Evolutionary conservation across 1,140 invertebrate species (phyloP), one percentile per base, ranked within the genome.

Genomic region (Anagrus nilaparvatae): DNA sequence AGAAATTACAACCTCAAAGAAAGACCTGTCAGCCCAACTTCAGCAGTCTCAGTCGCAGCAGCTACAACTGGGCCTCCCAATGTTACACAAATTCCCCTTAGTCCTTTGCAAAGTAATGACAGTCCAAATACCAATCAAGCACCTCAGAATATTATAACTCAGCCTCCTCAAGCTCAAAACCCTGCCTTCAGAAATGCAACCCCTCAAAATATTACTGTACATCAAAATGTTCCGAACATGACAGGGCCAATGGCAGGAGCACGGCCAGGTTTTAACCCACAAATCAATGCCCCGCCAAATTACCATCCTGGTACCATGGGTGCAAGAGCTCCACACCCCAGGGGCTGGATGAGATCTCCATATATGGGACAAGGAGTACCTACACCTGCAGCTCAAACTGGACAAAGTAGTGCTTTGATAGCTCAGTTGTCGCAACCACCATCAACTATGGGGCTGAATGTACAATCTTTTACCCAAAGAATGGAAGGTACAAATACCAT

Each of bases 11-110:
- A 81, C 53, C 62, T 87, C n/a, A 87, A 87, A 56, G 86, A 89
- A 57, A 68, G 84, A 25, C 81, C 84, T 1, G 72, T 85, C 0
- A 87, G 82, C 61, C 84, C 84, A 3, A 74, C 71, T 20, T 71
- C 71, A 46, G 55, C 70, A 46, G 49, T 54, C 12, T 43, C 54
- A 10, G 46, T 53, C 1, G 54, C 58, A 5, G 60, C 70, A 42
- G 53, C 55, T 6, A 59, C 70, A 40, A 48, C 49, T 36, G 14
- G 67, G 25, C 40, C 60, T 5, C 54, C 55, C 5, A 65, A 38
- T 19, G 48, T 60, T 5, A 58, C 57, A 0, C 64, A 65, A 43
- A 65, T 63, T 32, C 67, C 70, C 24, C 59, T 75, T 3, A 77
- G 75, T 52, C 76, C 76, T 7, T 46, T 75, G 16, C 67, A 74